Evolutionary conservation across 1,140 invertebrate genomes (phyloP), one percentile per base, ranked within the genome.

Genomic region (Drosophila ficusphila): DNA sequence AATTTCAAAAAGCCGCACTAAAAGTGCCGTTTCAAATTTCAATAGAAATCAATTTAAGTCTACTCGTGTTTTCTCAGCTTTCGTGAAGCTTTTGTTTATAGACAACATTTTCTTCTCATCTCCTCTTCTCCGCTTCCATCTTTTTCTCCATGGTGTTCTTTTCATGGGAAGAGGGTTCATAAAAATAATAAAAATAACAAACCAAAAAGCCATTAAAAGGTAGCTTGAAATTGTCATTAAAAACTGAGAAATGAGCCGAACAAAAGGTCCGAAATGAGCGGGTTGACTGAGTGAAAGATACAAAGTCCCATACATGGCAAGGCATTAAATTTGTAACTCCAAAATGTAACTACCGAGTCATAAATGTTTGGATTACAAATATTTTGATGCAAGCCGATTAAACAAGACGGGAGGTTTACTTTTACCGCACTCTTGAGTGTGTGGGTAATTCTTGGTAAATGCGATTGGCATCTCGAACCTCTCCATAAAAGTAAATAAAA

Each of bases 331-430:
- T 85, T 86, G 71, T 82, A 60, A 58, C 54, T 73, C 56, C 46
- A 70, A 57, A 25, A 52, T 61, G 62, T 78, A 74, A 74, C 70
- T 83, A 64, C 57, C 48, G 29, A 88, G 61, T 69, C 74, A 81
- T 79, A 81, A 85, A 86, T 86, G 83, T 85, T 85, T 76, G 83
- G 76, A 81, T 86, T 81, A 81, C 81, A 86, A 85, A 86, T 81
- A 85, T 85, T 85, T 81, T 85, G 76, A 85, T 86, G 70, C 49
- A 29, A 18, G 47, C 21, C 56, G 69, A 72, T 72, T 72, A 72
- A 68, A 69, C 25, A 48, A 58, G 68, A 52, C 65, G 44, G 68
- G 44, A 52, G 69, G 54, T 71, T 34, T 34, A 47, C 42, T 54
- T 54, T 29, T 64, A 46, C 33, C 16, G 4, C 11, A 27, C 41